Evolutionary conservation across 2,113 vertebrate genomes (phyloP).

Genomic region (Eptesicus fuscus): DNA sequence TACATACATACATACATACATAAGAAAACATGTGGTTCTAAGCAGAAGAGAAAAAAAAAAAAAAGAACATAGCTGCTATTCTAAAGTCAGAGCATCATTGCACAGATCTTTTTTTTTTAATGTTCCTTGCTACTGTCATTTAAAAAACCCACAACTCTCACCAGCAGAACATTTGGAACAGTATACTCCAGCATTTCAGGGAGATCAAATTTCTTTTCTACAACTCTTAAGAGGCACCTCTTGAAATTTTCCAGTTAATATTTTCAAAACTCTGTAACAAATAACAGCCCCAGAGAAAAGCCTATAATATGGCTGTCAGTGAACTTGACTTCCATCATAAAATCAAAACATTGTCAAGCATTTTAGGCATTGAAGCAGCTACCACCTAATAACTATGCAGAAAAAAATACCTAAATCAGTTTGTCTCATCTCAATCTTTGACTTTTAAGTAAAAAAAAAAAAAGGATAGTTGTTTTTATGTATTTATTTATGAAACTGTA

Average conservation of each 20-base stretch:
- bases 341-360: conserved; percentile 29
- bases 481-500: not conserved
- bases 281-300: conserved; percentile 37
- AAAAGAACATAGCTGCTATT: not conserved
- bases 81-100: not conserved
- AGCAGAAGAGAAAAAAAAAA: not conserved
- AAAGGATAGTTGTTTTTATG: not conserved
- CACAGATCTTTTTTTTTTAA: conserved; percentile 28
- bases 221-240: conserved; percentile 27
- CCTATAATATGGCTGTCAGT: conserved; percentile 22
- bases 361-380: conserved; percentile 21
- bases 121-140: conserved; percentile 49
- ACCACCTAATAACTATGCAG: not conserved
- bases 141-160: conserved; percentile 48
- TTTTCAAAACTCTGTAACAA: conserved; percentile 54
- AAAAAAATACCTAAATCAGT: not conserved
- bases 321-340: conserved; percentile 47
- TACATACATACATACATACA: too few species aligned
- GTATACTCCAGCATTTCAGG: not conserved
- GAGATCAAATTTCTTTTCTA: conserved; percentile 53
- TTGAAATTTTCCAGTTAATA: conserved; percentile 46
- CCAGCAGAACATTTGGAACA: conserved; percentile 22
- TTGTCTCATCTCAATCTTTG: not conserved
- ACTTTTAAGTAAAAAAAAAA: not conserved
- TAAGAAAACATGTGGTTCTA: not conserved